Evolutionary conservation across 2,113 vertebrate genomes (phyloP).

Genomic region (mouse (Mus musculus)): DNA sequence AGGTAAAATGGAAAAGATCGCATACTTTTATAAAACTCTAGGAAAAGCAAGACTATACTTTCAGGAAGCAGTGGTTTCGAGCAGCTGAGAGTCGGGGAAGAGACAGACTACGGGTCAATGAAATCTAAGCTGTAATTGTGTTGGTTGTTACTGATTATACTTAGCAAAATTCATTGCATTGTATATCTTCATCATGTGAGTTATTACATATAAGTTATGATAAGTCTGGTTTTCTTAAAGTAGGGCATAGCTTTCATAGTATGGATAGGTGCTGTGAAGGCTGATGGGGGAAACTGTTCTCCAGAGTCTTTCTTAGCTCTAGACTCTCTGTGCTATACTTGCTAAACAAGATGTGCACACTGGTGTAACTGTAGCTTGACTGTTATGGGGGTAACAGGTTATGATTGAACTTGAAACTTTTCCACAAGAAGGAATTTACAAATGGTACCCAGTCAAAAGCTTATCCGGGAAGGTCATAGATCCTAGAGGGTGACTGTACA

Average conservation of each 20-base stretch:
- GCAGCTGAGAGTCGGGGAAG: neutral
- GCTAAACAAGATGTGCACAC: neutral
- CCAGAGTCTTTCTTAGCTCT: neutral
- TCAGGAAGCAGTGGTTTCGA: neutral
- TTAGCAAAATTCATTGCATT: neutral
- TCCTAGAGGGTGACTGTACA: neutral
- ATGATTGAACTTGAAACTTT: neutral
- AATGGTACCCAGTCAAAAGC: neutral
- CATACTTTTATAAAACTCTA: neutral
- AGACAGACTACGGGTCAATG: neutral
- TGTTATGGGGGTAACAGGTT: too few relatives aligned
- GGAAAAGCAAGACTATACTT: neutral
- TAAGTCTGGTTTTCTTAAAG: neutral
- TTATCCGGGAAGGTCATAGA: neutral
- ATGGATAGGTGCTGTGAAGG: neutral
- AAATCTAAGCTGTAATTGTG: neutral
- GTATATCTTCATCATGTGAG: neutral
- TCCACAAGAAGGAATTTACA: neutral
- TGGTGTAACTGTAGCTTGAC: too few relatives aligned
- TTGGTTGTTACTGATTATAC: neutral
- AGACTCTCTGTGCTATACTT: neutral
- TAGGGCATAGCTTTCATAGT: neutral
- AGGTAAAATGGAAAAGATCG: neutral
- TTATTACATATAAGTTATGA: neutral
- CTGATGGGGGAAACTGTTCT: neutral